Percentiles rank a stretch among this genome's conserved stretches.
phyloP scores from a whole-genome alignment of 2,113 vertebrate species.

The Drymodes brunneopygia region DNA sequence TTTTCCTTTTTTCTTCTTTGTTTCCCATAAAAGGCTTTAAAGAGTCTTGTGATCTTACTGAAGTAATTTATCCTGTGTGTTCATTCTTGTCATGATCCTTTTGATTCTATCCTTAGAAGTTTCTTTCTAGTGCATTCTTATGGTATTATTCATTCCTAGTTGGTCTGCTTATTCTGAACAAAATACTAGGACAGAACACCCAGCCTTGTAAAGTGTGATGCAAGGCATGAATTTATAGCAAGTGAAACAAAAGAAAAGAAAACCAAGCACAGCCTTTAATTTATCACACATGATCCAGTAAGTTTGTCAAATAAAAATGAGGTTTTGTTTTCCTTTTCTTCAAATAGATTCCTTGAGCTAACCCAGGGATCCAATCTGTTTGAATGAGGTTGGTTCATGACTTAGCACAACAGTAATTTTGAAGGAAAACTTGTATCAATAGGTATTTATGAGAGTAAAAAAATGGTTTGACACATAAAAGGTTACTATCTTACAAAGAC shows the following conservation, averaged over 20 bases:
- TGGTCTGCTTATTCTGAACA: background rate
- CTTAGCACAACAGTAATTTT: background rate
- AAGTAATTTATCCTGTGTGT: background rate
- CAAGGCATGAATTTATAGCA: background rate
- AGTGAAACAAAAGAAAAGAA: background rate
- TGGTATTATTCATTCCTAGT: background rate
- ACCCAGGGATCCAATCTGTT: background rate
- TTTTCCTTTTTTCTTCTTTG: background rate
- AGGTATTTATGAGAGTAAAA: background rate
- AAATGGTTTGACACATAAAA: background rate
- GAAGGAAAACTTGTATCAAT: background rate
- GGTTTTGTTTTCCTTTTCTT: background rate
- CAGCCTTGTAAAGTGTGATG: background rate
- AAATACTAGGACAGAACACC: background rate
- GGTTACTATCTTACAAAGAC: background rate
- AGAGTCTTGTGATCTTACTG: background rate
- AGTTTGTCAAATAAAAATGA: background rate
- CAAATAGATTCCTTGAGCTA: background rate
- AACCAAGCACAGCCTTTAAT: background rate
- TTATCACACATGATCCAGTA: background rate
- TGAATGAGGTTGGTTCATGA: background rate
- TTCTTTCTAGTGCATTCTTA: background rate
- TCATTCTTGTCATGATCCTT: background rate
- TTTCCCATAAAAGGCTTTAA: background rate
- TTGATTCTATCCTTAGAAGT: background rate